These are phyloP conservation scores for Macrobrachium nipponense DNA, from an alignment of 1,140 invertebrate genomes.

Conservation along the genomic window DNA sequence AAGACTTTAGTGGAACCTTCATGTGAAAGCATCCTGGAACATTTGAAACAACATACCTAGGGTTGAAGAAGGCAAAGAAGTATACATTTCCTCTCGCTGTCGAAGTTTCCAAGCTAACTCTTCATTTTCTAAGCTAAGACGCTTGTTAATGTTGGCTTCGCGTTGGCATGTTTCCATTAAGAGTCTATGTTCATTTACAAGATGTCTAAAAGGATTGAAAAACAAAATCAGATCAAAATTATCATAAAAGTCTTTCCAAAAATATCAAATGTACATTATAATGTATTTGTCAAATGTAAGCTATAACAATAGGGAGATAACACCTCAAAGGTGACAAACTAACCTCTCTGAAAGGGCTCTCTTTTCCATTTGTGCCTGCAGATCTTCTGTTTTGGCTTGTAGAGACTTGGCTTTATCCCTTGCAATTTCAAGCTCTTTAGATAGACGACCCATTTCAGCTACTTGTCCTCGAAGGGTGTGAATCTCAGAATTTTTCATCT, in stretches of 20 bases:
- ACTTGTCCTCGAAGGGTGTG: slow-evolving; percentile 77
- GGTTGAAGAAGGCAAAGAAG: slow-evolving; percentile 67
- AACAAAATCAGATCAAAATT: not conserved
- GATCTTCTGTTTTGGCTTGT: slow-evolving; percentile 77
- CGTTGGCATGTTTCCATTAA: slow-evolving; percentile 78
- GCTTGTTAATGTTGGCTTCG: slow-evolving; percentile 81
- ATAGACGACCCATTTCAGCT: slow-evolving; percentile 71
- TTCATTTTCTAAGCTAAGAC: slow-evolving; percentile 84
- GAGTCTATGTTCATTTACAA: slow-evolving; percentile 75
- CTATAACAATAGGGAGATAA: too few species aligned
- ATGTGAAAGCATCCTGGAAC: too few species aligned
- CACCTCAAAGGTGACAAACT: not conserved
- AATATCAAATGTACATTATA: not conserved
- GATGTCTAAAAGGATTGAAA: slow-evolving; percentile 41
- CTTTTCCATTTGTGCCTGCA: slow-evolving; percentile 76
- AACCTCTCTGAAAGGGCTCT: slow-evolving; percentile 68
- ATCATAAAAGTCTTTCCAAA: not conserved
- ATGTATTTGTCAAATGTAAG: too few species aligned
- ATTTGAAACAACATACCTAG: slow-evolving; percentile 41
- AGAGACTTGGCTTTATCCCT: slow-evolving; percentile 73
- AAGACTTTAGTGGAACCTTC: too few species aligned
- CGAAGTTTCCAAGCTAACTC: slow-evolving; percentile 84
- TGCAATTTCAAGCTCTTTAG: slow-evolving; percentile 73
- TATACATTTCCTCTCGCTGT: slow-evolving; percentile 58
- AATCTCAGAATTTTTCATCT: slow-evolving; percentile 72